phyloP scores from a whole-genome alignment of 2,797 vertebrate genomes.

The Arctocebus calabarensis region DNA sequence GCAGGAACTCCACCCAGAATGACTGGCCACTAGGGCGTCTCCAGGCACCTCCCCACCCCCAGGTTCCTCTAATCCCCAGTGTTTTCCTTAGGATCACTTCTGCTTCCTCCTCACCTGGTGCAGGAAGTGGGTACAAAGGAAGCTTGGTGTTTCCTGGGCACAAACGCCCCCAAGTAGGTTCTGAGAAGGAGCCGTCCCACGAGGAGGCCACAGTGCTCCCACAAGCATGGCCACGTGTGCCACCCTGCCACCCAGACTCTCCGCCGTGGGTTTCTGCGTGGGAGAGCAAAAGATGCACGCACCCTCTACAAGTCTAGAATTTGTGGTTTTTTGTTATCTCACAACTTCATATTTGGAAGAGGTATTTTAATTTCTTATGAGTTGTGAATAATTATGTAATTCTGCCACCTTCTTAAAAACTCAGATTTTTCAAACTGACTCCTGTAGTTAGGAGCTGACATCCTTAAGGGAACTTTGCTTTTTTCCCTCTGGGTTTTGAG shows the following conservation, averaged over 20 bases:
- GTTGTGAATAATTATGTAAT: constrained; percentile 87
- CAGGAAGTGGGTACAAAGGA: background rate
- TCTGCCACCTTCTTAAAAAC: constrained; percentile 78
- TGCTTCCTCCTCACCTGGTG: rapidly evolving
- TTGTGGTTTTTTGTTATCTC: constrained; percentile 76
- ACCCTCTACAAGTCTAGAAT: background rate
- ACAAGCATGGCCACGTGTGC: background rate
- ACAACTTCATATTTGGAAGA: constrained; percentile 83
- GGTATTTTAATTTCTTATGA: constrained; percentile 85
- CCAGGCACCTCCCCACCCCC: rapidly evolving
- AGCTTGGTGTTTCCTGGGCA: no score
- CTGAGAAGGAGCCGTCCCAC: rapidly evolving
- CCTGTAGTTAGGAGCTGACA: background rate
- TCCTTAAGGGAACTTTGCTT: constrained; percentile 14
- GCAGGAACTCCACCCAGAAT: rapidly evolving
- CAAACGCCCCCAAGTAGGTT: background rate
- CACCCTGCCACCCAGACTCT: background rate
- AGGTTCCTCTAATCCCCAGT: rapidly evolving
- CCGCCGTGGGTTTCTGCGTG: background rate
- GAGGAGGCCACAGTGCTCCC: background rate
- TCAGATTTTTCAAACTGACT: constrained; percentile 56
- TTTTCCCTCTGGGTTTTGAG: background rate
- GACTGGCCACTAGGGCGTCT: background rate
- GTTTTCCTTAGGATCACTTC: background rate
- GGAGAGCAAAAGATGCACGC: background rate